Conservation (phyloP, 1,140 invertebrate species). For the Calliphora vicina region DNA sequence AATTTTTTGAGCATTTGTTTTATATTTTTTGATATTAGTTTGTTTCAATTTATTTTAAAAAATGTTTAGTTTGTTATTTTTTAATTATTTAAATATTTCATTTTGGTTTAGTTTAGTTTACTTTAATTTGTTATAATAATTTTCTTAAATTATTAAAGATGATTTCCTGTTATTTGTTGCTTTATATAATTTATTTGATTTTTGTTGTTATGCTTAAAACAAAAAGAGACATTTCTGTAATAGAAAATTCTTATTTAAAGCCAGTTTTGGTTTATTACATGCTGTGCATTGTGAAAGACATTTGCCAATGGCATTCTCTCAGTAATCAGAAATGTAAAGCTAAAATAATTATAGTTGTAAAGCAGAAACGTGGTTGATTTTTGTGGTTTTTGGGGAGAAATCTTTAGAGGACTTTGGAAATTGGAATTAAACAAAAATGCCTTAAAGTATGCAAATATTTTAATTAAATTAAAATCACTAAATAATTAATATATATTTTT, state of each 20-base stretch:
- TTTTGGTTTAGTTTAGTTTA: background rate
- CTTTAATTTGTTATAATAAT: too few relatives aligned
- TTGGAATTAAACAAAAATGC: too few relatives aligned
- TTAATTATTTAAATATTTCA: background rate
- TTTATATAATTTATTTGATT: background rate
- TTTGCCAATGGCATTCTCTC: background rate
- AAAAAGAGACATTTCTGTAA: background rate
- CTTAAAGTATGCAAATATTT: too few relatives aligned
- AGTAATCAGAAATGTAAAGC: background rate
- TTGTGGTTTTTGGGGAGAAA: background rate
- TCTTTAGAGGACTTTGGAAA: too few relatives aligned
- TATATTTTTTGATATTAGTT: background rate
- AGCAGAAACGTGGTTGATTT: too few relatives aligned
- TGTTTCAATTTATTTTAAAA: background rate
- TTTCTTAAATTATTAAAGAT: background rate
- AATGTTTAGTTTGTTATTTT: background rate
- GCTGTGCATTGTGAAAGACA: background rate
- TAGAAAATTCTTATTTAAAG: background rate
- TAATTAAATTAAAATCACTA: too few relatives aligned
- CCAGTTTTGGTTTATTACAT: background rate
- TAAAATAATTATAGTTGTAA: background rate
- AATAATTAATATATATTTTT: too few relatives aligned
- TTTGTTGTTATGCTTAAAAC: background rate
- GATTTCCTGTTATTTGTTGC: background rate
- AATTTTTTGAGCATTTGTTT: background rate